These are phyloP conservation scores for Protodeltote pygarga DNA, from an alignment of 2,888 invertebrate genomes.

Conservation along the genomic window DNA sequence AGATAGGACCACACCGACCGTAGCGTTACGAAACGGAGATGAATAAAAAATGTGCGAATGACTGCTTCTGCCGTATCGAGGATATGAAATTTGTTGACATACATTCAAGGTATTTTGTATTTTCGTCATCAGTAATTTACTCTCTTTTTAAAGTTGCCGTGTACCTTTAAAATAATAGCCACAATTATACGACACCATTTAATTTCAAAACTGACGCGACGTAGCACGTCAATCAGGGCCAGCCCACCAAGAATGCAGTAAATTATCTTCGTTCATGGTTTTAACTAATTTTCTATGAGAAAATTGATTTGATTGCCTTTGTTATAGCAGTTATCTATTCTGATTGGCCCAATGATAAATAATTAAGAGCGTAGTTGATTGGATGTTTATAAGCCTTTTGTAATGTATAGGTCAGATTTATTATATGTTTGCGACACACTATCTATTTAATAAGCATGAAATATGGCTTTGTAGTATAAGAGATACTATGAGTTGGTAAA, in stretches of 20 bases:
- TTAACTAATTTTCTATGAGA: slow-evolving; percentile 23
- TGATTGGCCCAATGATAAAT: slow-evolving; percentile 23
- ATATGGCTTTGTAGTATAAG: no score
- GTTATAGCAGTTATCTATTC: slow-evolving; percentile 19
- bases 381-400: not conserved
- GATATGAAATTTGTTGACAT: slow-evolving; percentile 61
- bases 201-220: slow-evolving; percentile 30
- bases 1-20: slow-evolving; percentile 48
- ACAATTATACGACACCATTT: slow-evolving; percentile 41
- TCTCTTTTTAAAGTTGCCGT: slow-evolving; percentile 45
- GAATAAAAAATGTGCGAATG: slow-evolving; percentile 69
- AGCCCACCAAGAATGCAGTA: slow-evolving; percentile 27
- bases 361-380: slow-evolving; percentile 6
- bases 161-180: slow-evolving; percentile 45
- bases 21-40: slow-evolving; percentile 57
- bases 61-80: slow-evolving; percentile 57
- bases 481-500: no score
- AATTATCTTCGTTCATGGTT: slow-evolving; percentile 17
- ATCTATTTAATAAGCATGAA: no score
- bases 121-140: slow-evolving; percentile 56
- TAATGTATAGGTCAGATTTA: slow-evolving; percentile 4
- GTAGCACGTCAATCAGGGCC: slow-evolving; percentile 11
- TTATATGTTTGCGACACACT: no score
- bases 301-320: slow-evolving; percentile 34
- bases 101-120: slow-evolving; percentile 54